A percentile compares a stretch with the other conserved stretches of the same genome.
Evolutionary conservation across 2,797 vertebrate genomes (phyloP).

Genomic region (Chromis chromis): DNA sequence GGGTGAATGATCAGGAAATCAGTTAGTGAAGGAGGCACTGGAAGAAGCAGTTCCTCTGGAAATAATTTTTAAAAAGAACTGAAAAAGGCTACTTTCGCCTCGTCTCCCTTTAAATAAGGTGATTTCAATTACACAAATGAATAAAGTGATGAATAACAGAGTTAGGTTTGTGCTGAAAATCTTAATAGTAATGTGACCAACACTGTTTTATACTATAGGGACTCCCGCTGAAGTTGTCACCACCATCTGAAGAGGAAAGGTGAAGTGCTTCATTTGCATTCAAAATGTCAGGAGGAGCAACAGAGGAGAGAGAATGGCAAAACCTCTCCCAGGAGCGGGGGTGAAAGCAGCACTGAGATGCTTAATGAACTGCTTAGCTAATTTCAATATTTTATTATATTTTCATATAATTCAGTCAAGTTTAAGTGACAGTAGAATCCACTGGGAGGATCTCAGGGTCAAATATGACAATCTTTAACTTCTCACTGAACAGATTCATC

Average conservation of each 20-base stretch:
- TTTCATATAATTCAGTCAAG: constrained; percentile 16
- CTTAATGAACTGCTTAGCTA: constrained; percentile 59
- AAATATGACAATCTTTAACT: constrained; percentile 3
- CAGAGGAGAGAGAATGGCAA: constrained; percentile 45
- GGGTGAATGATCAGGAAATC: neutral
- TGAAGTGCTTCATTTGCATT: constrained; percentile 74
- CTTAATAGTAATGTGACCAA: constrained; percentile 19
- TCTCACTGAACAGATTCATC: neutral
- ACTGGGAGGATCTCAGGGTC: constrained; percentile 18
- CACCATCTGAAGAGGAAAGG: constrained; percentile 47
- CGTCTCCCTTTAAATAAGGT: neutral
- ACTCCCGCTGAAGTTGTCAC: constrained; percentile 51
- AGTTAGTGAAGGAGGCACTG: neutral
- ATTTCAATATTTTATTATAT: constrained; percentile 44
- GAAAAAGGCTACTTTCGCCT: neutral
- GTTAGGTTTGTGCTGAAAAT: neutral
- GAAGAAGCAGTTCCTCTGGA: neutral
- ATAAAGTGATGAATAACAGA: constrained; percentile 28
- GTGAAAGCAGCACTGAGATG: constrained; percentile 18
- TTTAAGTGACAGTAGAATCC: constrained; percentile 21
- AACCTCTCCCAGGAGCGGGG: constrained; percentile 42
- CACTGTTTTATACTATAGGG: constrained; percentile 26
- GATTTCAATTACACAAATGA: neutral
- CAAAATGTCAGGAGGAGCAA: constrained; percentile 63
- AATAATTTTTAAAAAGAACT: neutral